A percentile compares a stretch with the other conserved stretches of the same genome.
Conservation (phyloP, 2,888 invertebrate genomes). For the Apamea epomidion region DNA sequence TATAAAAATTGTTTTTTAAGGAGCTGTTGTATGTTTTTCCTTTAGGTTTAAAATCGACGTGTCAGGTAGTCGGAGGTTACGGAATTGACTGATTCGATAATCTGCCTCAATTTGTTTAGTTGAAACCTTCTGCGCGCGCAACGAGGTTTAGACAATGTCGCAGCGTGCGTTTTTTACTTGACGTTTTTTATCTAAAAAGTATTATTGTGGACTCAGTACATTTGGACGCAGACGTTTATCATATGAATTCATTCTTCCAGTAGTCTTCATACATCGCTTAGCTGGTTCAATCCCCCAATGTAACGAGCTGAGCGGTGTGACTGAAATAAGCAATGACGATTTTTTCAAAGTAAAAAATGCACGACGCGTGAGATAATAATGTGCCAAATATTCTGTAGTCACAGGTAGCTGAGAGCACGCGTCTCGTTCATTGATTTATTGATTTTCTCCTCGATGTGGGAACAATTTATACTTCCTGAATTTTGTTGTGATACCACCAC, state of each 20-base stretch:
- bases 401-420: constrained; percentile 75
- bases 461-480: constrained; percentile 36
- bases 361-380: constrained; percentile 74
- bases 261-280: neutral
- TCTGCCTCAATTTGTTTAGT: constrained; percentile 78
- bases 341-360: constrained; percentile 67
- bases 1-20: constrained; percentile 71
- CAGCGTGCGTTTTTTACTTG: constrained; percentile 67
- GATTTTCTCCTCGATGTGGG: constrained; percentile 32
- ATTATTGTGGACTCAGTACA: constrained; percentile 29
- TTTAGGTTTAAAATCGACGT: constrained; percentile 70
- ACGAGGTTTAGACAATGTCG: constrained; percentile 58
- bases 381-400: constrained; percentile 89
- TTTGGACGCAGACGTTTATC: constrained; percentile 41
- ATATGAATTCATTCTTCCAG: constrained; percentile 28
- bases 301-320: constrained; percentile 27
- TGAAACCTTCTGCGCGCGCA: constrained; percentile 66
- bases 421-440: constrained; percentile 51
- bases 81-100: constrained; percentile 83
- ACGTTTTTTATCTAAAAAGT: constrained; percentile 40
- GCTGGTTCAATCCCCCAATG: neutral
- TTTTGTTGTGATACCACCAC: constrained; percentile 55
- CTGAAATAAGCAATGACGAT: constrained; percentile 27
- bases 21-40: constrained; percentile 75
- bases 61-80: constrained; percentile 71